phyloP scores from a whole-genome alignment of 2,113 vertebrate genomes.

The Sphaerodactylus townsendi region DNA sequence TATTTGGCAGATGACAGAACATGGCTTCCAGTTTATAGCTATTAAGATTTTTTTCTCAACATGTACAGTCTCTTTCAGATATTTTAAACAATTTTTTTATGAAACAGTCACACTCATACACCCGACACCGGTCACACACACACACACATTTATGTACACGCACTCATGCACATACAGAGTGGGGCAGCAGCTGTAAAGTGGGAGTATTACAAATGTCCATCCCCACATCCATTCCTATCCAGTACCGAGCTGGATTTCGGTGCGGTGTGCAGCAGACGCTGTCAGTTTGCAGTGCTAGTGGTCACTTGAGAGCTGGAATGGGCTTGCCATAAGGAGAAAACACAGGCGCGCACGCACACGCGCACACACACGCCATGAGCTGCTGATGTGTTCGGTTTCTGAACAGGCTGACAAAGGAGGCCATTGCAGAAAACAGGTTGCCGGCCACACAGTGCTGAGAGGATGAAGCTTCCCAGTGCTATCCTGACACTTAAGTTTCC shows the following conservation, averaged over 20 bases:
- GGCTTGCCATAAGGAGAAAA: not conserved
- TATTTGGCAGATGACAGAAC: constrained; percentile 58
- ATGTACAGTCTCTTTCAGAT: not conserved
- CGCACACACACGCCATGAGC: not conserved
- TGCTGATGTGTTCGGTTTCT: not conserved
- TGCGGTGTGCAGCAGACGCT: not conserved
- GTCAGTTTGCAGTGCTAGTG: not conserved
- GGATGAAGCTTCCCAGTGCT: not conserved
- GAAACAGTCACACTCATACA: fast-evolving
- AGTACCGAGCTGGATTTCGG: not conserved
- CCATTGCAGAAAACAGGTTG: not conserved
- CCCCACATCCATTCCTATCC: not conserved
- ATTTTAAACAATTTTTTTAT: not conserved
- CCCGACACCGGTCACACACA: not conserved
- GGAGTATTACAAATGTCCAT: not conserved
- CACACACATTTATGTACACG: not conserved
- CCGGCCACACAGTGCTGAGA: not conserved
- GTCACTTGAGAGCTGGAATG: not conserved
- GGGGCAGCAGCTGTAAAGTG: not conserved
- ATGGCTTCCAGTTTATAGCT: constrained; percentile 43
- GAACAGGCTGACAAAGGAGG: not conserved
- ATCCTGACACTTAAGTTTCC: not conserved
- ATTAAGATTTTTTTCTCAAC: not conserved
- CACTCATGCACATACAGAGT: too few species aligned
- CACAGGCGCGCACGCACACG: not conserved